These are phyloP conservation scores for Hylia prasina DNA, from an alignment of 2,113 vertebrate genomes.

Conservation along the genomic window DNA sequence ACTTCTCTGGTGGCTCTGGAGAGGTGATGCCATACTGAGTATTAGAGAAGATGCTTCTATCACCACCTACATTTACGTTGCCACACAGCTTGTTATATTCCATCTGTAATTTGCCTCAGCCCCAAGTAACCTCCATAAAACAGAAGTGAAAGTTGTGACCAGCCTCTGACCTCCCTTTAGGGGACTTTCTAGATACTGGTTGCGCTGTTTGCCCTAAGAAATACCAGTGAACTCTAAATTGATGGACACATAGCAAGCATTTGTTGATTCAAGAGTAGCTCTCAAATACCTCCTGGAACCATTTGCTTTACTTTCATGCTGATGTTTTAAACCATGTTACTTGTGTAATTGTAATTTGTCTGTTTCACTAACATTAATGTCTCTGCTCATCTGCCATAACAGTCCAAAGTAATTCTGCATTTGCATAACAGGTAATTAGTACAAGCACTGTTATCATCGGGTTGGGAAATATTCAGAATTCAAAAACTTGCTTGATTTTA, in stretches of 20 bases:
- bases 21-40: background rate
- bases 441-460: accelerated
- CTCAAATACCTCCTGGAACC: background rate
- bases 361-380: background rate
- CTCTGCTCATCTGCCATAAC: background rate
- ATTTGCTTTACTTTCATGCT: background rate
- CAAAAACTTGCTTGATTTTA: background rate
- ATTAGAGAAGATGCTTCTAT: background rate
- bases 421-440: background rate
- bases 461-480: background rate
- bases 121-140: background rate
- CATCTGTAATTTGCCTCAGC: background rate
- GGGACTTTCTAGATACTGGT: background rate
- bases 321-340: background rate
- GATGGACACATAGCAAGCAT: background rate
- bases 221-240: background rate
- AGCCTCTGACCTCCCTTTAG: background rate
- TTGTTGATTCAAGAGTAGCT: background rate
- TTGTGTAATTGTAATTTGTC: background rate
- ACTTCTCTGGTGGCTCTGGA: background rate
- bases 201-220: background rate
- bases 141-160: background rate
- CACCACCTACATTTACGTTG: background rate
- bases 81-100: background rate
- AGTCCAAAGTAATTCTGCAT: background rate